Evolutionary conservation across 2,113 vertebrate genomes (phyloP), one percentile per base, ranked within the genome.

Genomic region (Rhinopomastus cyanomelas): DNA sequence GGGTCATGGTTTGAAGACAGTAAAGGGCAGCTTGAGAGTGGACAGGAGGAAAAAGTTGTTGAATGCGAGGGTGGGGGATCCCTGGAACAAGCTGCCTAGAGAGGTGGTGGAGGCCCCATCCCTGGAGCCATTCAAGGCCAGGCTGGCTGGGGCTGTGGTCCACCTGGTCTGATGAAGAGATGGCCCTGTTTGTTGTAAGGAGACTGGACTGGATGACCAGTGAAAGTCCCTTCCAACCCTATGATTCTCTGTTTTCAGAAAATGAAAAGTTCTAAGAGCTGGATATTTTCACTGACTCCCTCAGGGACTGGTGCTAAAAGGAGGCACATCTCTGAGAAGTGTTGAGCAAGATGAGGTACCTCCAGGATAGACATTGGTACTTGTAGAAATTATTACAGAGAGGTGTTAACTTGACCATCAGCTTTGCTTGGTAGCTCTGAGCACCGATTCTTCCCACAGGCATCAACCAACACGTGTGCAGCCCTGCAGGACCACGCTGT

Each of bases 381-480:
- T 64, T 30, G 6, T 10, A 81, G 36, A 56, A 74, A 27, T 36
- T 0, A 5, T 3, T n/a, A 23, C 5, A 22, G 5, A 25, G 37
- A 27, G 13, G 13, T 6, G 57, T 51, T 16, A 55, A 32, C 55
- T n/a, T 59, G 39, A 55, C 78, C 29, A 59, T 37, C 64, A 62
- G 42, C 87, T 64, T 32, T 71, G 26, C n/a, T 75, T 21, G 55
- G 32, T 19, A 48, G 52, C 46, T 77, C 62, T 86, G 21, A 2
- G 44, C 22, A 2, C 36, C 13, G 19, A 67, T 69, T 6, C 39
- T 76, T 27, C 66, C 30, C 55, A 23, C 19, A 44, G 30, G 30
- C 48, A 7, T 4, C 2, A 1, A 13, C 15, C 11, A 30, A 25
- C 0, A 3, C 3, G 0, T 6, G 34, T 26, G 48, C 53, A n/a